Evolutionary conservation across 2,113 vertebrate species (phyloP).

Genomic region (Actenoides lindsayi): DNA sequence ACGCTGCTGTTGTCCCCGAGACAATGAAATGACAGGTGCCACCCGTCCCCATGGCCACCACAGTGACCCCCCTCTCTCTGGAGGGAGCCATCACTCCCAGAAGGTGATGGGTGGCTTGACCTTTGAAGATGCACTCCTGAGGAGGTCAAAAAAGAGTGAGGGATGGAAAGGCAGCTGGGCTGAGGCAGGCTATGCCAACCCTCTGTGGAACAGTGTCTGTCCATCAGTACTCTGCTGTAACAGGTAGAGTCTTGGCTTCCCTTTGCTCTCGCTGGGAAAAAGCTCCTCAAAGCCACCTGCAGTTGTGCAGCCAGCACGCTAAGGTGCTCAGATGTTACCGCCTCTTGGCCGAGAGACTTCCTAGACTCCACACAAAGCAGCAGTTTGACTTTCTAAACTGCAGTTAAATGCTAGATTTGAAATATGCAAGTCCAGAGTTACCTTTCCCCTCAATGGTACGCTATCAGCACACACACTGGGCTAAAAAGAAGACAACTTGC

Average conservation of each 20-base stretch:
- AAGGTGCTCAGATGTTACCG: neutral
- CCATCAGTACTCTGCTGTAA: neutral
- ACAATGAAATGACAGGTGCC: neutral
- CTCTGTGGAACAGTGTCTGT: neutral
- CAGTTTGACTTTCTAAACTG: neutral
- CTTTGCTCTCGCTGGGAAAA: neutral
- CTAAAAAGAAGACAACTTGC: neutral
- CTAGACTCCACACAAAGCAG: neutral
- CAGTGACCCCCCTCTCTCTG: neutral
- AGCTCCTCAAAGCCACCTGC: neutral
- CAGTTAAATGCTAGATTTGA: neutral
- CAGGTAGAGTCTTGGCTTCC: neutral
- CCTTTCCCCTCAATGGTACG: neutral
- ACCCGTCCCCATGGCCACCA: neutral
- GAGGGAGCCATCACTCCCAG: neutral
- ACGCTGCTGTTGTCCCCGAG: neutral
- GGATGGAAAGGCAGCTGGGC: neutral
- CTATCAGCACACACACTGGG: constrained; percentile 34
- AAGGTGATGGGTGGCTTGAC: neutral
- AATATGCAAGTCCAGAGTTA: constrained; percentile 43
- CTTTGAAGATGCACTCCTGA: neutral
- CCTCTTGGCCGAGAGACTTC: neutral
- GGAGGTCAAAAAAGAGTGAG: neutral
- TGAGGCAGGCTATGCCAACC: neutral
- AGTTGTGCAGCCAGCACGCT: neutral